phyloP scores from a whole-genome alignment of 2,888 invertebrate species.

The Neoascia interrupta region DNA sequence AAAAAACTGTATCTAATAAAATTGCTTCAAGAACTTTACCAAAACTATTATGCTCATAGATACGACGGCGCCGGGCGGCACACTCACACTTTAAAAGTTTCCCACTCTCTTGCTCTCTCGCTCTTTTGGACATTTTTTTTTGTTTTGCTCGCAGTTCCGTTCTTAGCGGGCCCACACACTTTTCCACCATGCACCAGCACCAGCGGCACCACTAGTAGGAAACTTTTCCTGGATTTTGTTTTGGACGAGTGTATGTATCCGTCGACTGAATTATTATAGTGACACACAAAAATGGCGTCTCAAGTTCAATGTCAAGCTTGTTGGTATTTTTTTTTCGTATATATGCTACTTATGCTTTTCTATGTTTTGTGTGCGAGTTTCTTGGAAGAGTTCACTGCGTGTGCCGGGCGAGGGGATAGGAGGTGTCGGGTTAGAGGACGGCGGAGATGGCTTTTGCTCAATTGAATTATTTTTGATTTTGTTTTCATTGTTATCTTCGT shows the following conservation, averaged over 20 bases:
- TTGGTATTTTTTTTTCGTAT: slow-evolving; percentile 50
- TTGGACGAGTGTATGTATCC: slow-evolving; percentile 63
- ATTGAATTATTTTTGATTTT: slow-evolving; percentile 50
- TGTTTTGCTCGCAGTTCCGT: slow-evolving; percentile 42
- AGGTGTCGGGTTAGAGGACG: neutral
- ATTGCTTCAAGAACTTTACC: no score
- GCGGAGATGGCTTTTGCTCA: slow-evolving; percentile 22
- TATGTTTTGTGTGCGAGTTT: slow-evolving; percentile 39
- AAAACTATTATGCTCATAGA: no score
- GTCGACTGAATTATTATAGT: slow-evolving; percentile 66
- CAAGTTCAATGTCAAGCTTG: slow-evolving; percentile 70
- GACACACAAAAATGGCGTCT: slow-evolving; percentile 70
- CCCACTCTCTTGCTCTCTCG: slow-evolving; percentile 4
- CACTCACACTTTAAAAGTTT: neutral
- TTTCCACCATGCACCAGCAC: neutral
- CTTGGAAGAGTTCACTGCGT: slow-evolving; percentile 41
- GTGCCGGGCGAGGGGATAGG: neutral
- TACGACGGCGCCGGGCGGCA: no score
- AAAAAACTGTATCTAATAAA: no score
- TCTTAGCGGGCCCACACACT: neutral
- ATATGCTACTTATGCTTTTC: slow-evolving; percentile 44
- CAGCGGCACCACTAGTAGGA: slow-evolving; percentile 14
- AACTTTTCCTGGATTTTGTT: slow-evolving; percentile 66
- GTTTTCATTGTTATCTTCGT: slow-evolving; percentile 52
- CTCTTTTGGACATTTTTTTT: no score